Evolutionary conservation across 2,888 invertebrate genomes (phyloP), one percentile per base, ranked within the genome.

Genomic region (Parapristionchus giblindavisi): DNA sequence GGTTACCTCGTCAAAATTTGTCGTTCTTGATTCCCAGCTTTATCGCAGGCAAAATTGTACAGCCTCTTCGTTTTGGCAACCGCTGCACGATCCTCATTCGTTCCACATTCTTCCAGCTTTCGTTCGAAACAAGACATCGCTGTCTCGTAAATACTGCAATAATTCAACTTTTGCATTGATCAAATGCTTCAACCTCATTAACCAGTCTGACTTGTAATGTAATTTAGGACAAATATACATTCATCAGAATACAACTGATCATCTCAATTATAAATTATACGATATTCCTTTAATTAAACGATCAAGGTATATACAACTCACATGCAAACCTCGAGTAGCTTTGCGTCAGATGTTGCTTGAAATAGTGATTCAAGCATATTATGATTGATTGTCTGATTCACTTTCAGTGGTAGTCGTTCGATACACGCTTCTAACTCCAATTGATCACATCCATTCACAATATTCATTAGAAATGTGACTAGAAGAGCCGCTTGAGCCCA

Each of bases 281-380:
- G n/a, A n/a, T n/a, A n/a, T n/a, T 52, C 24, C 21, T 5, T 52
- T 54, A 21, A 36, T 17, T 24, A 6, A 21, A 21, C 27, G 29
- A 24, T 63, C 6, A 34, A 24, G 38, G 66, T 66, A 58, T 21
- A 27, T 24, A 3, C 3, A 5, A 27, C 51, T 29, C 38, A 84
- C 84, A 78, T 78, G 80, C 84, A 84, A 27, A 83, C 80, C 65
- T 83, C 80, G 51, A 81, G 76, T 0, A 84, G 72, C 66, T 79
- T 81, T 3, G 84, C 82, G 74, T 83, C 82, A 5, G 83, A 79
- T 0, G 80, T 82, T 21, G 84, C 78, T 32, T 80, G 80, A 75
- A 80, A 80, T 21, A 84, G 75, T 1, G 84, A 81, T 43, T 83
- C 79, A 24, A 84, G 72, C 17, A 84, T 79, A 65, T 84, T 83